phyloP scores from a whole-genome alignment of 2,797 vertebrate genomes.

The Vespertilio murinus region DNA sequence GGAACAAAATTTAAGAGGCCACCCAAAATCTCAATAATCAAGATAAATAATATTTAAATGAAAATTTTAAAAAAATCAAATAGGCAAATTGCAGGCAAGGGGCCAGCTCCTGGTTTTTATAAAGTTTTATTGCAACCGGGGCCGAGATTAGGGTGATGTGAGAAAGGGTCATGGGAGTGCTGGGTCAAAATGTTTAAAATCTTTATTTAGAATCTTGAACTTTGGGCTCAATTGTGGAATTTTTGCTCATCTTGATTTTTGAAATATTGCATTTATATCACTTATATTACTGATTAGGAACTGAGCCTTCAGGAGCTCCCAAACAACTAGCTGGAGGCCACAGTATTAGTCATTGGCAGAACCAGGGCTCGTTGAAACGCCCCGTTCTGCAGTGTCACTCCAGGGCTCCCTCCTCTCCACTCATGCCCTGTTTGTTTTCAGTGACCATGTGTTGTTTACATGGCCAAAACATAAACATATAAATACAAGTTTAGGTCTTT shows the following conservation, averaged over 20 bases:
- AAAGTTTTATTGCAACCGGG: constrained; percentile 6
- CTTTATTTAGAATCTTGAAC: constrained; percentile 32
- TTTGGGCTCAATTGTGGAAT: not conserved
- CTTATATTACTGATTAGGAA: not conserved
- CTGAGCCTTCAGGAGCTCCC: too few relatives aligned
- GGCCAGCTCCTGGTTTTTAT: not conserved
- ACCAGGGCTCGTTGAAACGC: not conserved
- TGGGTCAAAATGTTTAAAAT: not conserved
- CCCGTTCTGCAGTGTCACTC: not conserved
- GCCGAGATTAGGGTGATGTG: not conserved
- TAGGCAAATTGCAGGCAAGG: not conserved
- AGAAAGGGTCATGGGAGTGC: not conserved
- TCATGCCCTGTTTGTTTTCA: not conserved
- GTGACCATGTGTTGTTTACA: not conserved
- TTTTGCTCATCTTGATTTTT: constrained; percentile 28
- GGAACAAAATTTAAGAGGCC: not conserved
- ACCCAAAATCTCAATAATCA: not conserved
- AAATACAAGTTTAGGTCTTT: constrained; percentile 12
- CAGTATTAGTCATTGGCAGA: not conserved
- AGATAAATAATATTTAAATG: constrained; percentile 4
- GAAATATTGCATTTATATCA: not conserved
- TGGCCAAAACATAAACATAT: not conserved
- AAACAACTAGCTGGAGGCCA: not conserved
- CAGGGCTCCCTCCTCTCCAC: not conserved
- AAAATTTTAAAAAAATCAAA: not conserved